Base-by-base conservation (phyloP, 2,113 vertebrate species). In the Lagopus leucura region DNA sequence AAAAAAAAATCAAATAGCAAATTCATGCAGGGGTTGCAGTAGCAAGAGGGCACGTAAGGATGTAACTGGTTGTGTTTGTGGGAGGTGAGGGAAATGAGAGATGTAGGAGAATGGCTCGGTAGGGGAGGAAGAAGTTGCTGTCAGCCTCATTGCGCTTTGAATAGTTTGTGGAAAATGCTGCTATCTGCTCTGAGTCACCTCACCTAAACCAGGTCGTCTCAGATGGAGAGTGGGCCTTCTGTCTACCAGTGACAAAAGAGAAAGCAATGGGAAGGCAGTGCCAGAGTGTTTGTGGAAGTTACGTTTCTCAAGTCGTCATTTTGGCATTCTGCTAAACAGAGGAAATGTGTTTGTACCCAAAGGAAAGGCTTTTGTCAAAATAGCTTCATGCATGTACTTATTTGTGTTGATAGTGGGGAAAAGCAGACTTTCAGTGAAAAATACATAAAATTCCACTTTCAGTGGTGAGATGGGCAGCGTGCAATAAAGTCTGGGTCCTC, bases 1-100 rank as follows among this genome's bases (percentile, higher is more conserved):
- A 86, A 57, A 86, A 95, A 17, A 86, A 57, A 86, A 95, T 92
- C 83, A 92, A 72, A 42, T 22, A 73, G 71, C 20, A 88, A 88
- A 73, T 61, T 67, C 88, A n/a, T 86, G 94, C 42, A n/a, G 40
- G 80, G 58, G 54, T 79, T 11, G 64, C 54, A 67, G 82, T 45
- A 86, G 69, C 52, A 36, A 6, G 74, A 89, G 90, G 89, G 69
- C 86, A 92, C 91, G 69, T 64, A 28, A 70, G 74, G 92, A 52
- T 20, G 58, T 10, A 11, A 63, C 48, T 90, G 85, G 57, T 10
- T 60, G 66, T 55, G 92, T 47, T 43, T 8, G 86, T 45, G 66
- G 75, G 67, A 91, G 76, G 66, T 36, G 73, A 61, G 67, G 50
- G 79, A 70, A 48, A 22, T 4, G 16, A n/a, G 52, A 74, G 60